Conservation (phyloP, 1,140 invertebrate species). For the Amphibalanus amphitrite region DNA sequence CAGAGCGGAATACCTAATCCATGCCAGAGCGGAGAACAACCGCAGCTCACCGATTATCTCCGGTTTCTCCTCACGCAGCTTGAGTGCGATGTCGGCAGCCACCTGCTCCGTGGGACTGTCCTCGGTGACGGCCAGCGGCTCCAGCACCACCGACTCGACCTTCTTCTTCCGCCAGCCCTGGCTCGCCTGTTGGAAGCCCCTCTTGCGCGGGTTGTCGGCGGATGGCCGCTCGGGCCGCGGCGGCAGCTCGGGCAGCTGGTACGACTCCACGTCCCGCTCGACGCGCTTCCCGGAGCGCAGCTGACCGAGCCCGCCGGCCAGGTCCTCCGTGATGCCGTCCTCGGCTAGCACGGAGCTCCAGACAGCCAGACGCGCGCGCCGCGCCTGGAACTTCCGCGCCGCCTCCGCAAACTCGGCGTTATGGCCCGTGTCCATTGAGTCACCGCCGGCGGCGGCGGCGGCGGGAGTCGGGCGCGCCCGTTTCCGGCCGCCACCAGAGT, state of each 20-base stretch:
- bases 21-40: too few relatives aligned
- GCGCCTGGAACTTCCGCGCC: not conserved
- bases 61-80: not conserved
- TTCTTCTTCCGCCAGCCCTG: not conserved
- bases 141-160: not conserved
- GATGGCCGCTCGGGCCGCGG: not conserved
- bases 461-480: too few relatives aligned
- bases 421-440: not conserved
- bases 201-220: not conserved
- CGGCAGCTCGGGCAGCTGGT: not conserved
- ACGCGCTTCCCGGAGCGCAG: not conserved
- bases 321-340: not conserved
- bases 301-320: not conserved
- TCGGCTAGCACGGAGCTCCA: not conserved
- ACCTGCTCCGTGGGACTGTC: not conserved
- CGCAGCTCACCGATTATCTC: not conserved
- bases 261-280: not conserved
- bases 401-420: not conserved
- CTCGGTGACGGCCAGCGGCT: not conserved
- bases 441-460: too few relatives aligned
- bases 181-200: not conserved
- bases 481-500: not conserved
- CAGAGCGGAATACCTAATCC: too few relatives aligned
- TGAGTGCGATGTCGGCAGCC: not conserved
- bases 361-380: not conserved